A percentile compares a stretch with the other conserved stretches of the same genome.
phyloP scores from a whole-genome alignment of 2,797 vertebrate species.

The Apogon talboti region DNA sequence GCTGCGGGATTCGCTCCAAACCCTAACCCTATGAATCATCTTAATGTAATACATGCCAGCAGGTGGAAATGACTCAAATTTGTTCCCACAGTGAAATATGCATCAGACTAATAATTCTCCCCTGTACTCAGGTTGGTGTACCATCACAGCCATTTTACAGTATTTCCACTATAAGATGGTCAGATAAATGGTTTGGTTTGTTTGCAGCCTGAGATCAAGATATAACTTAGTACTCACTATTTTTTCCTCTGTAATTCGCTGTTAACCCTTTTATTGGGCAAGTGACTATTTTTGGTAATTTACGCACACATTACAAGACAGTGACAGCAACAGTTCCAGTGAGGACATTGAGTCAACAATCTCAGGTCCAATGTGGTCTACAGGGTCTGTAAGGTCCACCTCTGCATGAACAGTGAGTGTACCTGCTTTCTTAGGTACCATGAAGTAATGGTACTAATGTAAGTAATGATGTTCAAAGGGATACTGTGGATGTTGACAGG shows the following conservation, averaged over 20 bases:
- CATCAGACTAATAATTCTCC: constrained; percentile 56
- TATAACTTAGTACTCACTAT: not conserved
- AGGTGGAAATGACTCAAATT: constrained; percentile 77
- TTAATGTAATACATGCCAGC: constrained; percentile 76
- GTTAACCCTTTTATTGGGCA: too few relatives aligned
- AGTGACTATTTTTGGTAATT: too few relatives aligned
- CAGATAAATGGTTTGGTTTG: constrained; percentile 51
- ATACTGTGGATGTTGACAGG: too few relatives aligned
- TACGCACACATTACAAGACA: too few relatives aligned
- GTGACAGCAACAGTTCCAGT: too few relatives aligned
- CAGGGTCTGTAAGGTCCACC: too few relatives aligned
- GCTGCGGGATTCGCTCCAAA: constrained; percentile 65
- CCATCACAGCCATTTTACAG: constrained; percentile 59
- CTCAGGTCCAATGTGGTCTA: too few relatives aligned
- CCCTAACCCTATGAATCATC: constrained; percentile 75
- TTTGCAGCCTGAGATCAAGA: constrained; percentile 23
- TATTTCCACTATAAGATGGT: constrained; percentile 60
- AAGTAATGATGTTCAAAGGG: too few relatives aligned
- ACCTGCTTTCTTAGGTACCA: too few relatives aligned
- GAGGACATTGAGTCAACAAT: too few relatives aligned
- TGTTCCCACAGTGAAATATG: constrained; percentile 75
- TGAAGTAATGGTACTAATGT: too few relatives aligned
- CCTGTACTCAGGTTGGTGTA: constrained; percentile 58
- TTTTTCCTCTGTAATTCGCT: constrained; percentile 24
- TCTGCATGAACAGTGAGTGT: too few relatives aligned